Base-by-base conservation (phyloP, 2,888 invertebrate genomes). In the Acrobasis suavella region DNA sequence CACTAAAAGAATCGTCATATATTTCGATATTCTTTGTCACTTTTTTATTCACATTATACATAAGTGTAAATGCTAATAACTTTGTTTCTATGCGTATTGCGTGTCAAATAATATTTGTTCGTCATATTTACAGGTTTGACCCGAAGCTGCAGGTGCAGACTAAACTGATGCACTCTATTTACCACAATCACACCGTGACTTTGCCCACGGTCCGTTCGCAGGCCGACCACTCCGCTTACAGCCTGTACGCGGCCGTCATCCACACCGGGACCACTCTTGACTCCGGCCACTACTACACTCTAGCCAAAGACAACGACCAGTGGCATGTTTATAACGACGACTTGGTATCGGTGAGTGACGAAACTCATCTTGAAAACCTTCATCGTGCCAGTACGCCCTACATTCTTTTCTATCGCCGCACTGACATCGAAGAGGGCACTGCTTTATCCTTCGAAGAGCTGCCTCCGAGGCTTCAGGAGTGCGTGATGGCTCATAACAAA, bases 291-390 rank as follows among this genome's bases (percentile, higher is more conserved):
- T 98, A 98, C 82, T 97, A 96, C 81, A 97, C 97, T 0, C 95
- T 96, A 65, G 97, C 96, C 0, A 93, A 94, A 46, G 96, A 96
- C 77, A 87, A 85, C 16, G 91, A 92, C 63, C 89, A 93, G 46
- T 97, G 97, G 97, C 96, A 94, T 81, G 94, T 95, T 77, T 97
- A 96, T 78, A 97, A 97, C 77, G 97, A 97, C 74, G 95, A 94
- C 65, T 88, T 93, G n/a, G 96, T 97, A 0, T 93, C 93, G 0
- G 81, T 85, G 50, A 93, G 94, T 14, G 92, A 93, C 9, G 92
- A 95, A 9, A 88, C 92, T 0, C 94, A 95, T 62, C 88, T 96
- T 55, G 94, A 94, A 71, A 87, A 87, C 32, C 89, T 96, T 9
- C 93, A 93, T 68, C 94, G 95, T 2, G 95, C 95, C 14, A 95